A percentile compares a stretch with the other conserved stretches of the same genome.
Conservation (phyloP, 2,888 invertebrate genomes). For the Lasioglossum oenotherae region DNA sequence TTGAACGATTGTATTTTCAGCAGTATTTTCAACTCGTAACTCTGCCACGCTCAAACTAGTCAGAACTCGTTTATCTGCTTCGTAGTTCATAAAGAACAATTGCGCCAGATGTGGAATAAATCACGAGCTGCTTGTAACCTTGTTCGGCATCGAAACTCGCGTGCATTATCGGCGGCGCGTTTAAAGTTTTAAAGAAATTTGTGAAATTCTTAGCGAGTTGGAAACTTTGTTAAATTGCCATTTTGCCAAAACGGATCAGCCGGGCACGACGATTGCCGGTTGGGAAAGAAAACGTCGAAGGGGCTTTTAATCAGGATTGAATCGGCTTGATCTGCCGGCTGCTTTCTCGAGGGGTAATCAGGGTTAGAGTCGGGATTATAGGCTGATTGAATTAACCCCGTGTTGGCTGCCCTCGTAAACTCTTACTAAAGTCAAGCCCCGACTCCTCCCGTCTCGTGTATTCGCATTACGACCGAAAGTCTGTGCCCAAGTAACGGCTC, state of each 20-base stretch:
- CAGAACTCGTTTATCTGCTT: not conserved
- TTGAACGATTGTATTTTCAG: not conserved
- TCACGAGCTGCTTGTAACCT: not conserved
- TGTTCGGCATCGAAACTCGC: not conserved
- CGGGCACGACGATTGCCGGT: conserved; percentile 45
- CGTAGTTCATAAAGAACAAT: not conserved
- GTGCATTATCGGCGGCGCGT: not conserved
- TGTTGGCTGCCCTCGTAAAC: conserved; percentile 83
- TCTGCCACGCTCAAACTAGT: not conserved
- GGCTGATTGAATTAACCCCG: conserved; percentile 83
- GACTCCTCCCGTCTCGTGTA: conserved; percentile 83
- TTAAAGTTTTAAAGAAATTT: not conserved
- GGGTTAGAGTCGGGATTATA: conserved; percentile 82
- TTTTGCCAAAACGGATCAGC: conserved; percentile 22
- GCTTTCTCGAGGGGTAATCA: conserved; percentile 78
- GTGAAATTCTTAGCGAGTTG: not conserved
- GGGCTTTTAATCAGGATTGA: conserved; percentile 78
- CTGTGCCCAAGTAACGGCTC: conserved; percentile 76
- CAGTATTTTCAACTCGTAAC: not conserved
- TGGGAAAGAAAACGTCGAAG: conserved; percentile 61
- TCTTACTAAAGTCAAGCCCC: conserved; percentile 81
- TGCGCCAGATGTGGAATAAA: conserved; percentile 4
- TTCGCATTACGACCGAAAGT: conserved; percentile 78
- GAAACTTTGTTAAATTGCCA: not conserved
- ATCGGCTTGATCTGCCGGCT: conserved; percentile 66